Conservation (phyloP, 2,113 vertebrate species). For the Pungitius pungitius region DNA sequence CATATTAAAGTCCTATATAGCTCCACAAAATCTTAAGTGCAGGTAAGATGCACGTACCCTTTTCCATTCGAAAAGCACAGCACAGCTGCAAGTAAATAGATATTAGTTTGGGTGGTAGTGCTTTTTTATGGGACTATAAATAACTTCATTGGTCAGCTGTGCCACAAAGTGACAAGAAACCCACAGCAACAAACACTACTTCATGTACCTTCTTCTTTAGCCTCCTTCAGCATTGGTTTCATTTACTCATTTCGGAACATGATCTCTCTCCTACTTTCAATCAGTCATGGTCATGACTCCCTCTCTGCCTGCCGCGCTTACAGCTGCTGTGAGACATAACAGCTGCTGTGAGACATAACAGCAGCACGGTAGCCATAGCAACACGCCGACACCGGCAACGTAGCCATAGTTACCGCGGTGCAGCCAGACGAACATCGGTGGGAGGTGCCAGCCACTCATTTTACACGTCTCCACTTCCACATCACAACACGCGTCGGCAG, state of each 20-base stretch:
- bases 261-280: not conserved
- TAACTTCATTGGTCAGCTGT: not conserved
- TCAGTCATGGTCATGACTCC: not conserved
- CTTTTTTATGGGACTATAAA: not conserved
- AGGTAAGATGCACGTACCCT: not conserved
- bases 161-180: not conserved
- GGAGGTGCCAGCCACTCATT: constrained; percentile 65
- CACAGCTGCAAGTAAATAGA: not conserved
- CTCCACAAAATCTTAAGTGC: not conserved
- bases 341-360: constrained; percentile 36
- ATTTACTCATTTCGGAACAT: not conserved
- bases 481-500: constrained; percentile 57
- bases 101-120: too few species aligned
- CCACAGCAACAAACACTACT: not conserved
- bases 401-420: constrained; percentile 47
- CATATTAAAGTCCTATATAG: not conserved
- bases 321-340: constrained; percentile 53
- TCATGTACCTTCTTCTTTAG: not conserved
- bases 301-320: not conserved
- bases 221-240: not conserved
- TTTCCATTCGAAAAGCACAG: not conserved
- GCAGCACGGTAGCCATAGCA: constrained; percentile 55
- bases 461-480: constrained; percentile 77
- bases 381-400: constrained; percentile 45
- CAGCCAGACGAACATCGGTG: constrained; percentile 53